Evolutionary conservation across 2,888 invertebrate genomes (phyloP), one percentile per base, ranked within the genome.

Genomic region (Cephalotes varians): DNA sequence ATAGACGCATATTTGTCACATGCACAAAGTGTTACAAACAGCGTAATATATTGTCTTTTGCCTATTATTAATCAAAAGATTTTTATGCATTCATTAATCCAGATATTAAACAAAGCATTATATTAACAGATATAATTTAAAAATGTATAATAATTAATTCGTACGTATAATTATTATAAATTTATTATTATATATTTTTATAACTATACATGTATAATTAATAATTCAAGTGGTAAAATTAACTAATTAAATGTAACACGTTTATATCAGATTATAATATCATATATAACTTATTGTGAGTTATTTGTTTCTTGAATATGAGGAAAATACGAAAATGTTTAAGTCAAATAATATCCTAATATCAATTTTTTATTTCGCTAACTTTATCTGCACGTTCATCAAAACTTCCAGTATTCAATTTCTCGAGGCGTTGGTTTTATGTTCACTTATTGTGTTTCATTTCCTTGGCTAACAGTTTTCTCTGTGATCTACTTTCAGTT

Each of bases 401-500:
- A 18, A 54, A 40, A 49, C 3, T 62, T 18, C 2, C 10, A 28
- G 21, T n/a, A 12, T 3, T 18, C 25, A 40, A 37, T 9, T 65
- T 44, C 18, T 28, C n/a, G 10, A 25, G n/a, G 1, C 15, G 1
- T 54, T 40, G 6, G 21, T 62, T 58, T 82, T 28, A 25, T 21
- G n/a, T 49, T 51, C 0, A 21, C 5, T 3, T 76, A 51, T 56
- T 15, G 2, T 12, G 1, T 47, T 47, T 47, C 9, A 18, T 31
- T 21, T 21, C 7, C 40, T 44, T 25, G 37, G 25, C 31, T 44
- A 21, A 65, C 7, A 81, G 21, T 76, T 44, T 56, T 56, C 51
- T 72, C n/a, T 31, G 37, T 58, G 34, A 7, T 31, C 34, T 62
- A 25, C 7, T 90, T 88, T 51, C 86, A 89, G 89, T 77, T 74